These are phyloP conservation scores for Sturnus vulgaris DNA, from an alignment of 2,113 vertebrate species.

Conservation along the genomic window DNA sequence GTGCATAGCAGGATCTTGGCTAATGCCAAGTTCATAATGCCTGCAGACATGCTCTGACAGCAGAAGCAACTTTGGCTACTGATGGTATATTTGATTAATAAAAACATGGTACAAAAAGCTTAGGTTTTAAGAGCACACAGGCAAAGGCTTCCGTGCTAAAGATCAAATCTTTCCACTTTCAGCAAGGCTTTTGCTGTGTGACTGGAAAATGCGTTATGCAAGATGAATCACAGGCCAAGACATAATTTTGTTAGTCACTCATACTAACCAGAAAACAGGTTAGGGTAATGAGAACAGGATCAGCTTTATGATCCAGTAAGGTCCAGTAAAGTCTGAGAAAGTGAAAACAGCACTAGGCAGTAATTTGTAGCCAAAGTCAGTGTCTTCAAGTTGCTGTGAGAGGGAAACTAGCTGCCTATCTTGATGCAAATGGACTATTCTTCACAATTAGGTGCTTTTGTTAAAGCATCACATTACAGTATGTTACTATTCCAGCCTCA, in stretches of 20 bases:
- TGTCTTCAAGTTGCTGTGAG: neutral
- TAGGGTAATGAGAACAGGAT: constrained; percentile 1
- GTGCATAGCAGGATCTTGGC: neutral
- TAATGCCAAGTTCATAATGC: neutral
- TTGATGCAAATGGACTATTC: constrained; percentile 48
- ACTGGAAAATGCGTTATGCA: constrained; percentile 67
- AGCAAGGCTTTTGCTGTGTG: constrained; percentile 46
- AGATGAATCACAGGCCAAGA: constrained; percentile 69
- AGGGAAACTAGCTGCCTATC: constrained; percentile 51
- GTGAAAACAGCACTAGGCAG: constrained; percentile 26
- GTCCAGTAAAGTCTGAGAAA: neutral
- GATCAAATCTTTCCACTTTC: constrained; percentile 57
- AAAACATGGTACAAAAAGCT: constrained; percentile 4
- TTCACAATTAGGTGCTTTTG: constrained; percentile 49
- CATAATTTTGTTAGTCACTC: constrained; percentile 57
- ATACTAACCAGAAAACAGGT: constrained; percentile 53
- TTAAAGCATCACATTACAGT: constrained; percentile 13
- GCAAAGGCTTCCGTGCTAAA: constrained; percentile 1
- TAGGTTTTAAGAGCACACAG: neutral
- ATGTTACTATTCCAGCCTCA: neutral
- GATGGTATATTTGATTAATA: constrained; percentile 5
- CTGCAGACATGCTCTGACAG: neutral
- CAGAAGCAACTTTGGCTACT: neutral
- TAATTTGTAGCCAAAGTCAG: constrained; percentile 15
- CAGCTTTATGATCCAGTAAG: constrained; percentile 22